Percentiles rank a stretch among this genome's conserved stretches.
Conservation (phyloP, 2,797 vertebrate species). For the Aphelocoma californica region DNA sequence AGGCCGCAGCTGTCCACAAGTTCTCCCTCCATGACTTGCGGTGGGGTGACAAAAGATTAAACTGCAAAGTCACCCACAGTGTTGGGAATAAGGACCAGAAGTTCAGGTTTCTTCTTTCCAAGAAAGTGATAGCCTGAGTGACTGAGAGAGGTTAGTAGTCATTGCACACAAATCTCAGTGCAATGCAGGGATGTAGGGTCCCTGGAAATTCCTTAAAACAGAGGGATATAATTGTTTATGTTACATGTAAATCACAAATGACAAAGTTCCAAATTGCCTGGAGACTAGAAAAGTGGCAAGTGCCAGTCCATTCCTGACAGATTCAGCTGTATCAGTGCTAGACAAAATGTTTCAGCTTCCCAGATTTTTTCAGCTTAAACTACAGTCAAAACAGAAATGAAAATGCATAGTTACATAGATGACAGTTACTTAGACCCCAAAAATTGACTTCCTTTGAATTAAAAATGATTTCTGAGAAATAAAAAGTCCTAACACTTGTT, state of each 20-base stretch:
- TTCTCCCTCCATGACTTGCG: neutral
- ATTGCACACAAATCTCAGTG: neutral
- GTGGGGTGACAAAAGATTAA: neutral
- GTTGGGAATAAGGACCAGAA: neutral
- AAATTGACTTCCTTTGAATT: neutral
- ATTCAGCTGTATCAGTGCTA: neutral
- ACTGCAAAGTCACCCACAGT: neutral
- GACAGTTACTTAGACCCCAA: neutral
- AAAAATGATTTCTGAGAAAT: neutral
- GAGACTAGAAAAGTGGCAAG: neutral
- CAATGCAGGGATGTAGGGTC: accelerated
- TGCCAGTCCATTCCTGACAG: neutral
- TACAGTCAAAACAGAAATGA: neutral
- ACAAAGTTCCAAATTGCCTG: neutral
- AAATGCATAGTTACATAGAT: neutral
- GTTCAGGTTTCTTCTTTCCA: neutral
- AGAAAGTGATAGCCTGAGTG: neutral
- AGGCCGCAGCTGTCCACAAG: neutral
- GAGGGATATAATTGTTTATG: neutral
- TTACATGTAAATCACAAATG: neutral
- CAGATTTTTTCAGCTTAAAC: neutral
- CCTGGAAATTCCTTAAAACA: neutral
- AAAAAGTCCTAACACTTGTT: neutral
- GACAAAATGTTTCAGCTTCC: neutral
- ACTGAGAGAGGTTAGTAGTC: neutral